Base-by-base conservation (phyloP, 1,140 invertebrate species). In the Drosophila auraria region DNA sequence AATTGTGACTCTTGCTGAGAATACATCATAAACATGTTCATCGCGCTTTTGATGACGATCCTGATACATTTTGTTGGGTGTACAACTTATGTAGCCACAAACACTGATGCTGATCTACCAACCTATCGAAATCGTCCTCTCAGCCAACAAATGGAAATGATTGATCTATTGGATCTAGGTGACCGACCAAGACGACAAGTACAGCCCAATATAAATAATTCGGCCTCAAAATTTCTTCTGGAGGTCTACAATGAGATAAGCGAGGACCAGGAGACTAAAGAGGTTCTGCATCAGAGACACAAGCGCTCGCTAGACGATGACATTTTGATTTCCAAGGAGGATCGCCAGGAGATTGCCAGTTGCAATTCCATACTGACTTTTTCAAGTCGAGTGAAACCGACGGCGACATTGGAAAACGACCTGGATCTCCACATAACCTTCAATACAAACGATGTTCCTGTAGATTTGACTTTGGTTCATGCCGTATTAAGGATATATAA, bases 301-400 rank as follows among this genome's bases (percentile, higher is more conserved):
- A 92, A 78, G 64, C 89, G 91, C 15, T 73, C 86, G 0, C 38
- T 83, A 9, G 62, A 77, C 0, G 87, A 92, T 53, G 91, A 92
- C 17, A 91, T 83, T 12, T 59, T 92, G 9, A 82, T 93, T 33
- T 83, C 91, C 4, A 56, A 59, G 0, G 79, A 80, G 40, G 92
- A 93, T 74, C 83, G 89, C 6, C 66, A 79, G 33, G 84, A 90
- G 56, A 90, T 93, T 50, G 92, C 89, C 50, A 91, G 57, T 3
- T 91, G 90, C 59, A 93, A 93, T 20, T 93, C 89, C 44, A 87
- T 93, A 17, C 57, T 93, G 20, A 92, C 90, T 2, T 93, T 93
- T 45, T 69, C 79, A 2, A 93, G 86, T 64, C 79, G 82, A 15
- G 20, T 23, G 8, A 77, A 71, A 20, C 45, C 54, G 11, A 6